Evolutionary conservation across 1,140 invertebrate species (phyloP), one percentile per base, ranked within the genome.

Genomic region (Melipona quadrifasciata): DNA sequence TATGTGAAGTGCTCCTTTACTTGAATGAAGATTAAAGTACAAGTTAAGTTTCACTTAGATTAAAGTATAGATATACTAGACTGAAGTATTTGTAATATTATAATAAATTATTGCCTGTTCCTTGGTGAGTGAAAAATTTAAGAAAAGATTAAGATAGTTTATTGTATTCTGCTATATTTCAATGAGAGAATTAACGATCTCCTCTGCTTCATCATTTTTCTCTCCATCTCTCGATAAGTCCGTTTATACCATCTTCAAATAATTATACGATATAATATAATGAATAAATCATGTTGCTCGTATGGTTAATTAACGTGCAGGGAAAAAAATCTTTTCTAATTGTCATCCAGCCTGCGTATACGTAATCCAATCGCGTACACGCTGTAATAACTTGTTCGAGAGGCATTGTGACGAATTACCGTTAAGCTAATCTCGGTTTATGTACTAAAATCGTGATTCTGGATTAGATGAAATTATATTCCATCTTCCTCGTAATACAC

Each of bases 401-500:
- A 21, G 24, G 31, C 81, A 78, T 78, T 76, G 73, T 79, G 31
- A 21, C 24, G 24, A 31, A 65, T 51, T 84, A 73, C 85, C 75
- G 85, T 86, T 83, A 86, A 24, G 68, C 74, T 83, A 86, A 86
- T 86, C 73, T 73, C 51, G 39, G 24, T 31, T 39, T 47, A n/a
- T 34, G 31, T 31, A 39, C 78, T 58, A 61, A 85, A 82, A 71
- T 77, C 31, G 67, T 65, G 53, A 72, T 31, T 34, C 31, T 5
- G 64, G 53, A 80, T 75, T 85, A 85, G 74, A 73, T 39, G 72
- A 39, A 82, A 85, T 73, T 85, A 85, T 68, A 81, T 81, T 85
- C 64, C 75, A 85, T 82, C n/a, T 85, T 39, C 34, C 12, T 70
- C 21, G 34, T 65, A 65, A 65, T 31, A 5, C 64, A 8, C 16